Evolutionary conservation across 2,888 invertebrate genomes (phyloP), one percentile per base, ranked within the genome.

Genomic region (Drosophila seclusa): DNA sequence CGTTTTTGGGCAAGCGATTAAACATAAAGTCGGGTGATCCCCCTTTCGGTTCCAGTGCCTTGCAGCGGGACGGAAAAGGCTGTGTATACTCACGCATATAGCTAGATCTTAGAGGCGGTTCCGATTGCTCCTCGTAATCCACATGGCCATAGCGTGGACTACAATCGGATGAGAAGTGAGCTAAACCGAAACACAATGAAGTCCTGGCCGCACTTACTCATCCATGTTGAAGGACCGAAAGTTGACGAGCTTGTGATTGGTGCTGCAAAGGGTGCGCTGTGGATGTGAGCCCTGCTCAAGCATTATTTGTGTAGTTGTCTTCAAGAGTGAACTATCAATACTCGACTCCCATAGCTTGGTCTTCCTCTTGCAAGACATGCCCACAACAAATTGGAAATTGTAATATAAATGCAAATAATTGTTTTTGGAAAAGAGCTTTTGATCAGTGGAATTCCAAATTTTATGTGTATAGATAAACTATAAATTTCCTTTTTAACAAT

Each of bases 161-260:
- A 24, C 0, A n/a, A 1, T 10, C 1, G 11, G 16, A 10, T 45
- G 7, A 4, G 3, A 3, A 5, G 16, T 52, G 24, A 62, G 45
- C 2, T 11, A 1, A 8, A 11, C 2, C 13, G 6, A 8, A 6
- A 5, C 24, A 24, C 2, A 4, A 16, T 21, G 16, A 18, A 13
- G 5, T 16, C n/a, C n/a, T 21, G 1, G 2, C n/a, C 16, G 2
- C 32, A 66, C 87, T 73, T 62, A 87, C 87, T 87, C 89, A 6
- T 83, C 80, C 87, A 87, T 85, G 36, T 83, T 78, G 49, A 87
- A 89, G 27, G 89, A 87, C 53, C 78, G 78, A 64, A 87, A 83
- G 63, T 87, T 87, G 27, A 87, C 69, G 55, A 87, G 31, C 38
- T 85, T 89, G 48, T 72, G 75, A 18, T 77, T 68, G 4, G 72